Evolutionary conservation across 2,797 vertebrate species (phyloP).

Genomic region (Eulemur rubriventer): DNA sequence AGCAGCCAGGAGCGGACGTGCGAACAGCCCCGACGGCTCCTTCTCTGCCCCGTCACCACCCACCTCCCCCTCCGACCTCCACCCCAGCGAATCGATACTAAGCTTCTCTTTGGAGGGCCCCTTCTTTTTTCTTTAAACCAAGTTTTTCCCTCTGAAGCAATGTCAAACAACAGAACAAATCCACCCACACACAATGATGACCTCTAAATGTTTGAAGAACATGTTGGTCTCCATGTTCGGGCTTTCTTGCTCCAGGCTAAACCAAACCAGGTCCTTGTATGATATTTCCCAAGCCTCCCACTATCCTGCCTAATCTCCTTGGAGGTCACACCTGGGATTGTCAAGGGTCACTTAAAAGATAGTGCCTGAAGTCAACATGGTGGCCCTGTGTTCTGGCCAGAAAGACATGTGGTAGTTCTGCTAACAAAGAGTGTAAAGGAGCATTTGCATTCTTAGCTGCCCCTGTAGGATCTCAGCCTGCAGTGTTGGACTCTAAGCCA

Average conservation of each 20-base stretch:
- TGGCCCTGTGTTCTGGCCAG: neutral
- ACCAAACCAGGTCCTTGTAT: neutral
- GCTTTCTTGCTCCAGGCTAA: neutral
- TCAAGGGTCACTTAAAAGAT: neutral
- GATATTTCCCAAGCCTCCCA: neutral
- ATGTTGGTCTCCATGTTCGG: neutral
- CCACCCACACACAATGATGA: neutral
- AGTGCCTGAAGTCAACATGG: neutral
- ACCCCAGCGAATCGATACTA: neutral
- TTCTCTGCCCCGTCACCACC: neutral
- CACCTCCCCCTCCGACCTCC: rapidly evolving
- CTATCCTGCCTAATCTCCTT: neutral
- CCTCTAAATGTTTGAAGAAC: constrained; percentile 33
- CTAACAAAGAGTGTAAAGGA: neutral
- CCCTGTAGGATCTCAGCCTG: neutral
- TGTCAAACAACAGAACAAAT: constrained; percentile 30
- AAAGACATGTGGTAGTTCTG: neutral
- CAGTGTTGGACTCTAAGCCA: neutral
- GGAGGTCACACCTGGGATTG: neutral
- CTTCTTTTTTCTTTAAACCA: neutral
- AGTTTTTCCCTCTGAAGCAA: constrained; percentile 4
- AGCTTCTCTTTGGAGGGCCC: neutral
- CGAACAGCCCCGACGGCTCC: neutral
- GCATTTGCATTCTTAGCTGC: neutral
- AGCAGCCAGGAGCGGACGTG: neutral